phyloP scores from a whole-genome alignment of 1,140 invertebrate species.

The Hestina assimilis region DNA sequence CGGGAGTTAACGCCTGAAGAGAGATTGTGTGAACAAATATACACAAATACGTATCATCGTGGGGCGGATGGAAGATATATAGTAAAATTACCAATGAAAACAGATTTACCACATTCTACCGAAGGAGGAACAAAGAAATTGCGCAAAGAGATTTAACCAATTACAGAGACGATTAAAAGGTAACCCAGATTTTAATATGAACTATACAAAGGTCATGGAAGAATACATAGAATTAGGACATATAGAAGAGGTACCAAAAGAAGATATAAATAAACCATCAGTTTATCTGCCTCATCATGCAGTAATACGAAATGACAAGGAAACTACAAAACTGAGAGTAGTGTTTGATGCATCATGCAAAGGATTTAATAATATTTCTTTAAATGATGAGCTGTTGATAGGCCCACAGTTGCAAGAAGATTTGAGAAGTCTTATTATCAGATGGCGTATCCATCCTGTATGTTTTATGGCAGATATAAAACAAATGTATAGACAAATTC shows the following conservation, averaged over 20 bases:
- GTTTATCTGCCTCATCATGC: not conserved
- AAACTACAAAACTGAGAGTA: not conserved
- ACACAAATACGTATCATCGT: not conserved
- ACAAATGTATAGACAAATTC: not conserved
- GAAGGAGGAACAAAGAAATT: constrained; percentile 23
- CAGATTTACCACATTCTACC: constrained; percentile 12
- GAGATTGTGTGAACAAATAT: not conserved
- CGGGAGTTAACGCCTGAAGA: not conserved
- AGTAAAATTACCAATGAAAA: constrained; percentile 26
- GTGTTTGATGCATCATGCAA: not conserved
- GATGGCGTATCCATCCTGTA: not conserved
- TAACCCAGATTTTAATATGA: constrained; percentile 15
- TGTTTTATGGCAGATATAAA: not conserved
- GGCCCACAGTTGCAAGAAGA: not conserved
- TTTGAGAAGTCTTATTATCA: not conserved
- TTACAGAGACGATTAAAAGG: constrained; percentile 26
- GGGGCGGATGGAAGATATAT: not conserved
- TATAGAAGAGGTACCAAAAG: constrained; percentile 18
- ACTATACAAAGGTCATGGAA: constrained; percentile 29
- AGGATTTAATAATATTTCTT: not conserved
- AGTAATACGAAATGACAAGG: not conserved
- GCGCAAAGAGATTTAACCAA: constrained; percentile 23
- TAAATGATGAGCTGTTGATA: constrained; percentile 1
- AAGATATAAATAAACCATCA: not conserved
- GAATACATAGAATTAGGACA: constrained; percentile 31